These are phyloP conservation scores for Phortica okadai DNA, from an alignment of 2,888 invertebrate species.

Conservation along the genomic window DNA sequence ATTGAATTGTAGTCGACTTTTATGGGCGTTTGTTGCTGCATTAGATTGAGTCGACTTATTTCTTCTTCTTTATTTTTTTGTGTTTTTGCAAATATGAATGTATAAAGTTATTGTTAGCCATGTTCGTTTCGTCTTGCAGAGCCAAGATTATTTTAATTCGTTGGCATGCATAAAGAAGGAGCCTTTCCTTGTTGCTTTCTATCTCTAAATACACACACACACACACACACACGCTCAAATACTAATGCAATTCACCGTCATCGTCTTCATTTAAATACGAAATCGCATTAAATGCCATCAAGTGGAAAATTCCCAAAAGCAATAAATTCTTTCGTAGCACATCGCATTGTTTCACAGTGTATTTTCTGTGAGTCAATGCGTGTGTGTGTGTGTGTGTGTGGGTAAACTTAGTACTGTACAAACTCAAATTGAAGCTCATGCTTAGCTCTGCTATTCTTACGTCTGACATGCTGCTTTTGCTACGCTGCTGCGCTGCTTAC, in stretches of 20 bases:
- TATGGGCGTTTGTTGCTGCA: neutral
- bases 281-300: slow-evolving; percentile 70
- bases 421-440: neutral
- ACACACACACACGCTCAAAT: neutral
- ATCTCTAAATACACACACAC: slow-evolving; percentile 19
- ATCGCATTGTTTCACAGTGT: slow-evolving; percentile 10
- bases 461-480: neutral
- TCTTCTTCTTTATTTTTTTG: neutral
- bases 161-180: slow-evolving; percentile 24
- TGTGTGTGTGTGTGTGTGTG: neutral
- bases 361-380: neutral
- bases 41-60: neutral
- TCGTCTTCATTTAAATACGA: slow-evolving; percentile 68
- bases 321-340: slow-evolving; percentile 58
- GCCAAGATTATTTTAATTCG: slow-evolving; percentile 65
- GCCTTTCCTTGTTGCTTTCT: neutral
- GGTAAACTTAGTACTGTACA: neutral
- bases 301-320: slow-evolving; percentile 70
- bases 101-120: slow-evolving; percentile 21
- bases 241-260: slow-evolving; percentile 34
- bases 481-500: neutral
- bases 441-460: neutral
- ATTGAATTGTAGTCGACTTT: slow-evolving; percentile 7
- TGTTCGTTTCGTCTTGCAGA: slow-evolving; percentile 38
- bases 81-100: neutral